phyloP scores from a whole-genome alignment of 2,113 vertebrate genomes.

The Eublepharis macularius region DNA sequence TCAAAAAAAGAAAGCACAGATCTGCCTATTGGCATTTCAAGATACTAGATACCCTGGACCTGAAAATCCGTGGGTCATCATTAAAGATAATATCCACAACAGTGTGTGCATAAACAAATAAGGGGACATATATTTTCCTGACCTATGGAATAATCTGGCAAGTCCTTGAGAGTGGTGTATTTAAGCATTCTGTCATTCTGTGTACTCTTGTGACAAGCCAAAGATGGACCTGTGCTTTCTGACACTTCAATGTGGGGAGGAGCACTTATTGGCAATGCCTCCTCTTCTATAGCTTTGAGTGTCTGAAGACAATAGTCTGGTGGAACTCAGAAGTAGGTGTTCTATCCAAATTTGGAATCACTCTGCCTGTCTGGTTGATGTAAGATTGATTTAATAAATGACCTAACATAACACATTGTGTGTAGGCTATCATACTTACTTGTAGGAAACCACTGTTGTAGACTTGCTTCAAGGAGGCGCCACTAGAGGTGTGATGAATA shows the following conservation, averaged over 20 bases:
- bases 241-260: not conserved
- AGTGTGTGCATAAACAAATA: not conserved
- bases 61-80: not conserved
- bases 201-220: not conserved
- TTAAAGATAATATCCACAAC: not conserved
- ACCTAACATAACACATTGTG: not conserved
- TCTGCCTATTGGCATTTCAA: not conserved
- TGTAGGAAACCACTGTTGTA: not conserved
- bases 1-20: not conserved
- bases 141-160: not conserved
- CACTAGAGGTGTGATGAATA: not conserved
- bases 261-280: not conserved
- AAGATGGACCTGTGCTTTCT: not conserved
- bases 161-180: not conserved
- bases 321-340: not conserved
- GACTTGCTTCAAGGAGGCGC: not conserved
- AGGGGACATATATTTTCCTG: not conserved
- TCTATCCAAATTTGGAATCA: not conserved
- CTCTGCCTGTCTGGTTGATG: not conserved
- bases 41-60: not conserved
- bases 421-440: not conserved
- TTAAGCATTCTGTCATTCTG: not conserved
- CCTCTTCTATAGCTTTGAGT: not conserved
- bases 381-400: not conserved
- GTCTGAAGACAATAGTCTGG: not conserved